These are phyloP conservation scores for Anthonomus grandis DNA, from an alignment of 1,140 invertebrate genomes.

Conservation along the genomic window DNA sequence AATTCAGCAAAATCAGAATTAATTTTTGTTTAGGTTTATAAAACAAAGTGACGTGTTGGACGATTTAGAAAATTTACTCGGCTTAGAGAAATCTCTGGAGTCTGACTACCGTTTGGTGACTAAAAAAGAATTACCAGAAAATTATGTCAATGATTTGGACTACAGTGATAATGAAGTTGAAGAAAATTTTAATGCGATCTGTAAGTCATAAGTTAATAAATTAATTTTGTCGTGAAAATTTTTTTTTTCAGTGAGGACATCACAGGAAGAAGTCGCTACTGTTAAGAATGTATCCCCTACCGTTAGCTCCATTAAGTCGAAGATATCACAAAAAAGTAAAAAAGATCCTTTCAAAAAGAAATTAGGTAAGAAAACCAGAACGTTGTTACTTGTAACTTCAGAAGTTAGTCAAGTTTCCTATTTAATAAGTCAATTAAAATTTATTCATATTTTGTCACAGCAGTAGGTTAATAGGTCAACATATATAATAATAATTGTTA, in stretches of 20 bases:
- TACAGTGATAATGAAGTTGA: slow-evolving; percentile 21
- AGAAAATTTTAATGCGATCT: background rate
- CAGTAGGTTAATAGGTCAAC: no score
- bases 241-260: background rate
- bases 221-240: background rate
- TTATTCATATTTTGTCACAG: no score
- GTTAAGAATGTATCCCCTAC: background rate
- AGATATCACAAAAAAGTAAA: background rate
- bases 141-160: slow-evolving; percentile 15
- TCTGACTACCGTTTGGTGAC: slow-evolving; percentile 21
- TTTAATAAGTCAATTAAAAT: no score
- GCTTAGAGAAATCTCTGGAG: slow-evolving; percentile 17
- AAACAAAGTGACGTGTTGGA: slow-evolving; percentile 12
- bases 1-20: slow-evolving; percentile 19
- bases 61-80: slow-evolving; percentile 17
- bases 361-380: no score
- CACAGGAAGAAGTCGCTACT: background rate
- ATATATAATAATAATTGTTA: no score
- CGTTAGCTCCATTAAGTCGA: background rate
- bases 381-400: no score
- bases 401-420: no score
- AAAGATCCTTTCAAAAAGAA: background rate
- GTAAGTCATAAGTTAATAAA: background rate
- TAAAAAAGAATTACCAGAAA: slow-evolving; percentile 24
- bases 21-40: slow-evolving; percentile 23